Evolutionary conservation across 2,888 invertebrate genomes (phyloP).

Genomic region (Heliconius charithonia): DNA sequence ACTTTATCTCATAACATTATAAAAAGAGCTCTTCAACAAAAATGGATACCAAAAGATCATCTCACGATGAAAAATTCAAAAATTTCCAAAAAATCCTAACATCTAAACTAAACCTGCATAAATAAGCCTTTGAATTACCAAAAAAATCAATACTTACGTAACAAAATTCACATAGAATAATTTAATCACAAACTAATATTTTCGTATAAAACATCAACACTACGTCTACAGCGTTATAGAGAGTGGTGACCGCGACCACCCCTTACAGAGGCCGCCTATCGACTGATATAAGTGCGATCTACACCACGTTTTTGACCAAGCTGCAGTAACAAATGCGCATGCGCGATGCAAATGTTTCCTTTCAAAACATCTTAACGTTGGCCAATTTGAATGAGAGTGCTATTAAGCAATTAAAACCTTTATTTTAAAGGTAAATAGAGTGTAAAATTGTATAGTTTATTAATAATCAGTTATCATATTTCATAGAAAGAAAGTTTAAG

Average conservation of each 20-base stretch:
- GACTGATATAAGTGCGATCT: constrained; percentile 68
- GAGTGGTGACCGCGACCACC: constrained; percentile 54
- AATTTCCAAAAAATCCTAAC: background rate
- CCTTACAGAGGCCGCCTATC: constrained; percentile 61
- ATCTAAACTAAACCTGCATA: background rate
- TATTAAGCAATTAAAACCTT: constrained; percentile 38
- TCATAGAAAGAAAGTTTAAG: constrained; percentile 46
- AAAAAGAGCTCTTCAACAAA: background rate
- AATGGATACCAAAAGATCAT: background rate
- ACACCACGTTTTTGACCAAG: constrained; percentile 66
- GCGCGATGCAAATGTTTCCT: constrained; percentile 71
- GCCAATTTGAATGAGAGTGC: constrained; percentile 49
- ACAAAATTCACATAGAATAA: constrained; percentile 17
- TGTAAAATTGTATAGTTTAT: constrained; percentile 38
- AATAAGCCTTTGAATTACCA: background rate
- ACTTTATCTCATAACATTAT: background rate
- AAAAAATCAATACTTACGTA: constrained; percentile 11
- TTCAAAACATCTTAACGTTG: constrained; percentile 58
- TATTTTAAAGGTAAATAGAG: constrained; percentile 33
- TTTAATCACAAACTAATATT: constrained; percentile 14
- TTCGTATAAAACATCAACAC: constrained; percentile 29
- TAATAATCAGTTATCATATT: constrained; percentile 23
- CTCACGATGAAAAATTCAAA: background rate
- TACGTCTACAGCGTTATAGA: constrained; percentile 10
- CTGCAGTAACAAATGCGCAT: constrained; percentile 74